Conservation (phyloP, 2,113 vertebrate species). For the Oreotrochilus melanogaster region DNA sequence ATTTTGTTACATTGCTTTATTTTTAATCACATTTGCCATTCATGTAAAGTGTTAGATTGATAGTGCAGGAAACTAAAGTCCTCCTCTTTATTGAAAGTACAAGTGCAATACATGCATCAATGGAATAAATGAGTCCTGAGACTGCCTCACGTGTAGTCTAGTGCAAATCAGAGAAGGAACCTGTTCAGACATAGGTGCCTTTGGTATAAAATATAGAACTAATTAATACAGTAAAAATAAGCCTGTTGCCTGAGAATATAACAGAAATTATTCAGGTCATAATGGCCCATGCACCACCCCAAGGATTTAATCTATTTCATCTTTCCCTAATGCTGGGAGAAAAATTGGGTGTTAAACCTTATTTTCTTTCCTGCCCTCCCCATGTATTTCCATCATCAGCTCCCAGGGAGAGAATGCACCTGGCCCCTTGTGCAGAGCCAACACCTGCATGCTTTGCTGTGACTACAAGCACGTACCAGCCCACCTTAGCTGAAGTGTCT, state of each 20-base stretch:
- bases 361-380: not conserved
- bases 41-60: not conserved
- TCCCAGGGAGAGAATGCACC: not conserved
- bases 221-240: not conserved
- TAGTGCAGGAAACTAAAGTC: not conserved
- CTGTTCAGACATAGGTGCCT: not conserved
- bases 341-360: not conserved
- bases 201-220: not conserved
- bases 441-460: not conserved
- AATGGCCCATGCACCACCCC: not conserved
- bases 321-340: not conserved
- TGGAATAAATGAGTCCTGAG: not conserved
- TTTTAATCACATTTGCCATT: constrained; percentile 26
- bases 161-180: not conserved
- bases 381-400: not conserved
- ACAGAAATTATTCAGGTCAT: not conserved
- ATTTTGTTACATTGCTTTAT: constrained; percentile 10
- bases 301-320: not conserved
- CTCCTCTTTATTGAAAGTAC: not conserved
- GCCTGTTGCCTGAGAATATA: not conserved
- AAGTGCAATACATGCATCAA: not conserved
- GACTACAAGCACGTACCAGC: rapidly evolving
- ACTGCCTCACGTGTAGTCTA: not conserved
- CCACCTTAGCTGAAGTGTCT: not conserved
- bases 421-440: not conserved